Conservation (phyloP, 2,113 vertebrate species). For the Callithrix jacchus region DNA sequence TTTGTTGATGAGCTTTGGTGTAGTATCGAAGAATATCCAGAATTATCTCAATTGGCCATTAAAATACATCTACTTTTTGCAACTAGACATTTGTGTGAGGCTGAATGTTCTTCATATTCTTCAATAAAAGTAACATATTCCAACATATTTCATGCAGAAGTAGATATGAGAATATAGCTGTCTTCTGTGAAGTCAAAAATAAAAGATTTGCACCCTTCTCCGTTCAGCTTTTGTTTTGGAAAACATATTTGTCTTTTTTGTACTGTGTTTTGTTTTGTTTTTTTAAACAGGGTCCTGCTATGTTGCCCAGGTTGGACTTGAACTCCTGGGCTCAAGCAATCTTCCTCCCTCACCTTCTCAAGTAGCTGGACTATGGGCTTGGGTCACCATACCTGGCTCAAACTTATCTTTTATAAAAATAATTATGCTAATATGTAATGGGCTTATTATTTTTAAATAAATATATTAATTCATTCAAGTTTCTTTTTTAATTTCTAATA, state of each 20-base stretch:
- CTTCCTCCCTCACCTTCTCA: not conserved
- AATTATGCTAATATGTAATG: not conserved
- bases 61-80: not conserved
- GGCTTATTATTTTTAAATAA: not conserved
- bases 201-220: not conserved
- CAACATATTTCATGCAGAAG: not conserved
- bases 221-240: not conserved
- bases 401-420: not conserved
- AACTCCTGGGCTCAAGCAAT: not conserved
- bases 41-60: not conserved
- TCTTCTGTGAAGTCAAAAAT: not conserved
- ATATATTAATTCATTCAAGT: not conserved
- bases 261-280: not conserved
- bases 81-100: not conserved
- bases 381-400: not conserved
- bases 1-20: not conserved
- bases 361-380: not conserved
- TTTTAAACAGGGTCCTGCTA: not conserved
- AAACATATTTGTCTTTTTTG: not conserved
- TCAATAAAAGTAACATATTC: not conserved
- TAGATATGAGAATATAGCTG: not conserved
- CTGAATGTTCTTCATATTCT: conserved; percentile 1
- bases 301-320: not conserved
- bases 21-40: not conserved
- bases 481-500: not conserved